phyloP scores from a whole-genome alignment of 2,888 invertebrate genomes.

The Liposcelis brunnea region DNA sequence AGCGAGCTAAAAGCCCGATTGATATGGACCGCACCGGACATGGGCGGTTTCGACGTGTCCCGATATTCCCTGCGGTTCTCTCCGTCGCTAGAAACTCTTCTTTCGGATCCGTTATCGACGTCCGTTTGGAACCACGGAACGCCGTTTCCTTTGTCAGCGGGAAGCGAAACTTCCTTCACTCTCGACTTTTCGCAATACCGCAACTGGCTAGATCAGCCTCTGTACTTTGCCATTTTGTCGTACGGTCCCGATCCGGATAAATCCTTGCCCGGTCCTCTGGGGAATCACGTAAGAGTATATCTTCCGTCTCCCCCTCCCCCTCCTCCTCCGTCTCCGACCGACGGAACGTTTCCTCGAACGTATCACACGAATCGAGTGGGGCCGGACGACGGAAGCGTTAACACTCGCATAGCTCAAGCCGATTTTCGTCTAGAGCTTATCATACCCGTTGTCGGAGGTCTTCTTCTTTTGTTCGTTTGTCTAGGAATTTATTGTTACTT shows the following conservation, averaged over 20 bases:
- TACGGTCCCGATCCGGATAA: conserved; percentile 26
- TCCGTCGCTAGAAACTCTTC: conserved; percentile 1
- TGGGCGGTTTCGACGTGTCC: conserved; percentile 32
- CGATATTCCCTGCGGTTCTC: conserved; percentile 30
- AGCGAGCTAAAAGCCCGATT: conserved; percentile 33
- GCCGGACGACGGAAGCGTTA: conserved; percentile 22
- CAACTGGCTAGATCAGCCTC: conserved; percentile 29
- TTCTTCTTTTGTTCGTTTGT: conserved; percentile 28
- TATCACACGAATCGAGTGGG: conserved; percentile 13
- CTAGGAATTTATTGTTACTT: conserved; percentile 30
- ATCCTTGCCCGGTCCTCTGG: conserved; percentile 28
- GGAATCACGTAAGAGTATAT: conserved; percentile 35
- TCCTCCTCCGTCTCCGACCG: conserved; percentile 28
- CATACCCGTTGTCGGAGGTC: conserved; percentile 30
- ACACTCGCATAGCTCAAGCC: conserved; percentile 26
- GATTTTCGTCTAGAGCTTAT: conserved; percentile 30
- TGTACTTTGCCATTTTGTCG: conserved; percentile 35
- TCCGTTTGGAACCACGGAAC: conserved; percentile 29
- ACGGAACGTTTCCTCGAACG: conserved; percentile 3
- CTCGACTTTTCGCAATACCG: conserved; percentile 30
- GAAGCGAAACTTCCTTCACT: conserved; percentile 33
- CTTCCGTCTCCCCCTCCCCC: conserved; percentile 34
- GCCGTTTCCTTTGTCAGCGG: conserved; percentile 31
- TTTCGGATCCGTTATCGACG: conserved; percentile 12
- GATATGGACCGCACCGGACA: conserved; percentile 41